Evolutionary conservation across 2,888 invertebrate species (phyloP).

Genomic region (Metopia argyrocephala): DNA sequence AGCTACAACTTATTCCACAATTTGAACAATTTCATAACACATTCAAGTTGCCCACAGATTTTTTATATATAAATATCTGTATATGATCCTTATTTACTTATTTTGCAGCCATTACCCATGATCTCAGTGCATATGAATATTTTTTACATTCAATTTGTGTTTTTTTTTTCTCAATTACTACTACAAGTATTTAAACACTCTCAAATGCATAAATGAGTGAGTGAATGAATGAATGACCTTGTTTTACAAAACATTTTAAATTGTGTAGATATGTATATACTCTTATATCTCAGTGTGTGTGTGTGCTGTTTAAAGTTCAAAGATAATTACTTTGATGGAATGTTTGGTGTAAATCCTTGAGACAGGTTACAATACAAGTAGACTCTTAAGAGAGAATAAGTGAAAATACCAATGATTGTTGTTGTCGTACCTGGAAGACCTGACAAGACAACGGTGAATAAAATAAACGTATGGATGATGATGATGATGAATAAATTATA

Average conservation of each 20-base stretch:
- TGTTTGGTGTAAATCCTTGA: conserved; percentile 55
- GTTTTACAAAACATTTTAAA: conserved; percentile 8
- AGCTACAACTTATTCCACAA: too few species aligned
- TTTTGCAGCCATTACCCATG: too few species aligned
- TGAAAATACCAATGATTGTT: too few species aligned
- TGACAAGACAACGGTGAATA: not conserved
- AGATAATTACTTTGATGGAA: conserved; percentile 51
- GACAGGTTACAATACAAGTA: conserved; percentile 54
- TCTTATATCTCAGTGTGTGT: not conserved
- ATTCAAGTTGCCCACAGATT: too few species aligned
- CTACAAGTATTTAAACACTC: not conserved
- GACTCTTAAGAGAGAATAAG: conserved; percentile 11
- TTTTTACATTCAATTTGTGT: not conserved
- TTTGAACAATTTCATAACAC: too few species aligned
- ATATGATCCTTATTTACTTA: too few species aligned
- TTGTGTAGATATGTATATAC: not conserved
- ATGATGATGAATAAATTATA: conserved; percentile 21
- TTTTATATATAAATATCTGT: too few species aligned
- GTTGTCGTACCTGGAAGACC: not conserved
- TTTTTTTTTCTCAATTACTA: conserved; percentile 13
- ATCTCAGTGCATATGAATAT: too few species aligned
- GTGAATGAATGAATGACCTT: conserved; percentile 37
- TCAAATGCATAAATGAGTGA: too few species aligned
- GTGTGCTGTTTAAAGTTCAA: conserved; percentile 21
- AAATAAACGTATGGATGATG: conserved; percentile 1